Conservation (phyloP, 1,140 invertebrate genomes). For the Oreohelix idahoensis region DNA sequence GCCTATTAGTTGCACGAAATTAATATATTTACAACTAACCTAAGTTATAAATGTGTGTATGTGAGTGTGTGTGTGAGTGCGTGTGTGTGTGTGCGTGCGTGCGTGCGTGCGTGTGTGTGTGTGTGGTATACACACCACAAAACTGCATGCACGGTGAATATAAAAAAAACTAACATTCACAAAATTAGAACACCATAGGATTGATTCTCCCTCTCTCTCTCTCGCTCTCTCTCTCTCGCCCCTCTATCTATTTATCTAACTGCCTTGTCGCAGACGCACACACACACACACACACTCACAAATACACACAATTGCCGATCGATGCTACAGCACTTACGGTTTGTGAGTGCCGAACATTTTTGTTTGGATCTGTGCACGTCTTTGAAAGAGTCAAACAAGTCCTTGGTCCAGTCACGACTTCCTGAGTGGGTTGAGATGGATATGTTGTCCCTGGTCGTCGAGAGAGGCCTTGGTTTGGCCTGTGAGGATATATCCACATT, state of each 20-base stretch:
- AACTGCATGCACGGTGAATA: too few relatives aligned
- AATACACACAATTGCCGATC: conserved; percentile 4
- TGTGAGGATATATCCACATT: too few relatives aligned
- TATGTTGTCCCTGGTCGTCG: background rate
- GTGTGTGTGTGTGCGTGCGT: conserved; percentile 13
- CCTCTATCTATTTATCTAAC: background rate
- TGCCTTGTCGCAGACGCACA: background rate
- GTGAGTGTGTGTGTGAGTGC: too few relatives aligned
- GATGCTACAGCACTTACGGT: conserved; percentile 7
- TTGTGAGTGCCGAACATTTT: background rate
- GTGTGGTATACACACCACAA: too few relatives aligned
- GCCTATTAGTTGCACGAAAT: too few relatives aligned
- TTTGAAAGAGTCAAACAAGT: background rate
- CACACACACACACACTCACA: conserved; percentile 10
- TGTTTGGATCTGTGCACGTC: background rate
- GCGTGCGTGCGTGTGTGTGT: conserved; percentile 2
- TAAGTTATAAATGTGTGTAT: too few relatives aligned
- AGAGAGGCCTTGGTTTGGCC: background rate
- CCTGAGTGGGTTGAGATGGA: background rate
- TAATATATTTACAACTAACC: too few relatives aligned
- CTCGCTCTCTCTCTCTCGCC: too few relatives aligned
- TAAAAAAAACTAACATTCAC: background rate
- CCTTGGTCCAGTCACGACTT: background rate
- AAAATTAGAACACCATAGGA: too few relatives aligned
- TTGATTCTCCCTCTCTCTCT: too few relatives aligned